Evolutionary conservation across 2,113 vertebrate species (phyloP).

Genomic region (Halichoerus grypus): DNA sequence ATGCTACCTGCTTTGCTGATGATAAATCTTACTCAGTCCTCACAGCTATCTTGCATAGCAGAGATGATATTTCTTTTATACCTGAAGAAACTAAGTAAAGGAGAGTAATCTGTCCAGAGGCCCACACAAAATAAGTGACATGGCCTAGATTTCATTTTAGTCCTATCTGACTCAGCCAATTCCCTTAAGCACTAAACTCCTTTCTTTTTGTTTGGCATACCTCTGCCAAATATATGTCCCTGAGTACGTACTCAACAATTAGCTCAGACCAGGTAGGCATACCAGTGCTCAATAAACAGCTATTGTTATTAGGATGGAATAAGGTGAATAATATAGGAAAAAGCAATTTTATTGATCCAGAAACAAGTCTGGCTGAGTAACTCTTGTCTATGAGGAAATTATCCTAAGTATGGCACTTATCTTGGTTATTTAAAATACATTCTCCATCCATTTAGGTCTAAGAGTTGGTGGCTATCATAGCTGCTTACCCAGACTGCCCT

Average conservation of each 20-base stretch:
- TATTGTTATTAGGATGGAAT: not conserved
- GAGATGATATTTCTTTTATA: not conserved
- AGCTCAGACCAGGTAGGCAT: not conserved
- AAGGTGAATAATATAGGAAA: not conserved
- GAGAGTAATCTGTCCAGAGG: not conserved
- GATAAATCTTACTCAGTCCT: not conserved
- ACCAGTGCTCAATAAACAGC: not conserved
- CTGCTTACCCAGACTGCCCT: not conserved
- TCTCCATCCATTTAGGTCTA: not conserved
- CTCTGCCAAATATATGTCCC: not conserved
- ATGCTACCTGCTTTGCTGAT: not conserved
- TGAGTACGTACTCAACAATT: not conserved
- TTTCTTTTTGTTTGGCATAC: not conserved
- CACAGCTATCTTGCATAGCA: not conserved
- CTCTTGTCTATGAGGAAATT: not conserved
- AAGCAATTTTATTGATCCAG: not conserved
- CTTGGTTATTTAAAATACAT: not conserved
- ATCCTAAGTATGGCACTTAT: not conserved
- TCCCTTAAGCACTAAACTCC: not conserved
- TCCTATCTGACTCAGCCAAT: not conserved
- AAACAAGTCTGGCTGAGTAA: conserved; percentile 1
- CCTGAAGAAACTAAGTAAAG: not conserved
- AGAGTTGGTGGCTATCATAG: not conserved
- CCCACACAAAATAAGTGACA: not conserved
- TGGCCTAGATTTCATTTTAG: not conserved